Conservation (phyloP, 2,888 invertebrate species). For the Drosophila nr. fundita region DNA sequence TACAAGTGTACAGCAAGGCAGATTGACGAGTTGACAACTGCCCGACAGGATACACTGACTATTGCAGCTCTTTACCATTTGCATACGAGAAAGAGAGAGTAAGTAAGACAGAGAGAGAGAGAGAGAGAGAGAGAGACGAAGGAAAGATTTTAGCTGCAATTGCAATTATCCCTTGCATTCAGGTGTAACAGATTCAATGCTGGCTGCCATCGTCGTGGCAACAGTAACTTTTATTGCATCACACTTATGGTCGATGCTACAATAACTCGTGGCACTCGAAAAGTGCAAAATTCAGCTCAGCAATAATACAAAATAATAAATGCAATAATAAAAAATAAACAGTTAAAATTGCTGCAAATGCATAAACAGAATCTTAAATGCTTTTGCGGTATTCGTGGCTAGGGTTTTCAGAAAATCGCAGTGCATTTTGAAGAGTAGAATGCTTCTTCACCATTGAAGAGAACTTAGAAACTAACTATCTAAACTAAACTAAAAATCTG, state of each 20-base stretch:
- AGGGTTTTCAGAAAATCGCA: background rate
- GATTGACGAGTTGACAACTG: background rate
- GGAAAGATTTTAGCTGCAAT: background rate
- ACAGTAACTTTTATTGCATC: background rate
- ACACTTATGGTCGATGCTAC: background rate
- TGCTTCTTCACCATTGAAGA: no score
- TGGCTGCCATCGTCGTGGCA: constrained; percentile 1
- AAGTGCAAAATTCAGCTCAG: background rate
- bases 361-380: background rate
- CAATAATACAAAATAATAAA: no score
- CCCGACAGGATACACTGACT: constrained; percentile 3
- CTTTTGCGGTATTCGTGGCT: background rate
- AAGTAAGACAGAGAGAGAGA: background rate
- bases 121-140: background rate
- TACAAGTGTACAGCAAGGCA: constrained; percentile 1
- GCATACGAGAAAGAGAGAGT: background rate
- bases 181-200: background rate
- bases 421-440: background rate
- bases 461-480: no score
- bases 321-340: background rate
- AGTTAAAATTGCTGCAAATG: background rate
- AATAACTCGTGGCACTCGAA: background rate
- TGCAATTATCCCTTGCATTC: constrained; percentile 8
- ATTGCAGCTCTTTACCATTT: background rate
- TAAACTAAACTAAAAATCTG: no score